phyloP scores from a whole-genome alignment of 2,113 vertebrate species.

The Lontra canadensis region DNA sequence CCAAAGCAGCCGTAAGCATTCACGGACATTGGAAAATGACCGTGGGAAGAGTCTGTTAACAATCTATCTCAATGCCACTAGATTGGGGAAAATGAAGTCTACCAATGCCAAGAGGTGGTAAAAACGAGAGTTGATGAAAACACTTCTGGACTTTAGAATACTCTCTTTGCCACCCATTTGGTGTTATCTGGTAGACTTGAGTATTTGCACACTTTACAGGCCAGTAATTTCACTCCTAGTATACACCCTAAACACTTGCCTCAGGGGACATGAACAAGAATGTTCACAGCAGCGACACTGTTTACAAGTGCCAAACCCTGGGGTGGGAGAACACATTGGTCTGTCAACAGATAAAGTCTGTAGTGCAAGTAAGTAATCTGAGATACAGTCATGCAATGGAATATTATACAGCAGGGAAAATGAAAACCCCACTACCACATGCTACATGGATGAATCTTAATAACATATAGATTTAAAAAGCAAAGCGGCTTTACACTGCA shows the following conservation, averaged over 20 bases:
- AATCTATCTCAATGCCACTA: background rate
- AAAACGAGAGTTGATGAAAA: conserved; percentile 1
- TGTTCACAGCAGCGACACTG: background rate
- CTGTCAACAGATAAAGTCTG: background rate
- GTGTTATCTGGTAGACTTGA: background rate
- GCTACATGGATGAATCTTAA: background rate
- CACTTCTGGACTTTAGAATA: background rate
- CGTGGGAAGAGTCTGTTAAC: background rate
- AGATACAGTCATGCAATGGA: background rate
- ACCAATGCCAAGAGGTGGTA: background rate
- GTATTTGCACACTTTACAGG: background rate
- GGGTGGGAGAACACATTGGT: background rate
- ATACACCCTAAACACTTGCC: background rate
- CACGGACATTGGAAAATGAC: conserved; percentile 39
- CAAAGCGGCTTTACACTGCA: background rate
- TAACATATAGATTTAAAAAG: background rate
- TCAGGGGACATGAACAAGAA: background rate
- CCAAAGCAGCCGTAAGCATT: background rate
- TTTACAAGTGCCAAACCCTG: background rate
- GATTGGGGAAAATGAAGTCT: conserved; percentile 4
- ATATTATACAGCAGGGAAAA: conserved; percentile 38
- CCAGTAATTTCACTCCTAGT: background rate
- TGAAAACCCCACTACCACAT: background rate
- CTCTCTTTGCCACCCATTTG: conserved; percentile 5
- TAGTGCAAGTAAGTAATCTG: background rate